phyloP scores from a whole-genome alignment of 1,140 invertebrate genomes.

The Saxidomus purpurata region DNA sequence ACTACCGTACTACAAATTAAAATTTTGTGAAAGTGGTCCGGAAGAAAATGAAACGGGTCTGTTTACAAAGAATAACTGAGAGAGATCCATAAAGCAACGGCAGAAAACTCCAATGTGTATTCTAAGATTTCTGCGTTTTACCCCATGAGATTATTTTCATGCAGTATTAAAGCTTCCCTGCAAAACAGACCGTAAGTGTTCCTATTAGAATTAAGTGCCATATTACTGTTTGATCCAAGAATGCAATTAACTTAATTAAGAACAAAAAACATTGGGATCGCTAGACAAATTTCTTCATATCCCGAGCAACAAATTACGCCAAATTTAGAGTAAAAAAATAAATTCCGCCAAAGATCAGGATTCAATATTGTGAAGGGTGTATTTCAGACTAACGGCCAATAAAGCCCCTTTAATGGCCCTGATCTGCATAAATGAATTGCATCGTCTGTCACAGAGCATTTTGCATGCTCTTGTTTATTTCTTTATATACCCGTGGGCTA shows the following conservation, averaged over 20 bases:
- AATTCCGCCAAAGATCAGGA: background rate
- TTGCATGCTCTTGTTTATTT: conserved; percentile 2
- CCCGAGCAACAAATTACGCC: background rate
- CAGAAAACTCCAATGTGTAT: too few relatives aligned
- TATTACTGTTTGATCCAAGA: background rate
- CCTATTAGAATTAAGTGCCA: background rate
- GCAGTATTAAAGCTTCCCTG: too few relatives aligned
- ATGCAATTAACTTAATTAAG: background rate
- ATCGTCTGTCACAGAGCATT: conserved; percentile 12
- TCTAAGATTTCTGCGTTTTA: too few relatives aligned
- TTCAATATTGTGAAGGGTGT: background rate
- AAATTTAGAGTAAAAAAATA: background rate
- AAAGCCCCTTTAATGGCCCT: background rate
- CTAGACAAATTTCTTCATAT: background rate
- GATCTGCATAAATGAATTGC: conserved; percentile 56
- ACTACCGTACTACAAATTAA: too few relatives aligned
- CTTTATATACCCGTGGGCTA: conserved; percentile 6
- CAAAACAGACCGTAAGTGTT: background rate
- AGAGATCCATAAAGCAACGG: too few relatives aligned
- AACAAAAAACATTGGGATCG: background rate
- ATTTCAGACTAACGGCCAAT: background rate
- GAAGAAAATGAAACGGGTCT: too few relatives aligned
- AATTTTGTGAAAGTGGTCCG: too few relatives aligned
- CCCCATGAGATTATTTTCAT: too few relatives aligned
- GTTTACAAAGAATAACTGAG: too few relatives aligned